phyloP scores from a whole-genome alignment of 2,113 vertebrate genomes.

The Pelodiscus sinensis region DNA sequence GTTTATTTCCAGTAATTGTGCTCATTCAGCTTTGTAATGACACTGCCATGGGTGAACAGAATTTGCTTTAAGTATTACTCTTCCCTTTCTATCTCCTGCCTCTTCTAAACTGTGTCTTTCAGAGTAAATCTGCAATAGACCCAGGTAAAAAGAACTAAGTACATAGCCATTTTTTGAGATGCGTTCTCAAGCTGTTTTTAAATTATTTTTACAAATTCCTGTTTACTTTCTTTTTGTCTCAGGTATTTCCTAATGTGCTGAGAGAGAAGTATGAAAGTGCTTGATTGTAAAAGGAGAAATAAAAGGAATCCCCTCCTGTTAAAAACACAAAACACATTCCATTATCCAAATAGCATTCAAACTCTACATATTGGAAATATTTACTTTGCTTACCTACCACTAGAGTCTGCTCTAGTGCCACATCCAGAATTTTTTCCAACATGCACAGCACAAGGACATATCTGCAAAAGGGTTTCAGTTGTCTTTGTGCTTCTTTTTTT shows the following conservation, averaged over 20 bases:
- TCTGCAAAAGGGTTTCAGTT: neutral
- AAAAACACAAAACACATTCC: constrained; percentile 10
- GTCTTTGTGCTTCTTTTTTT: neutral
- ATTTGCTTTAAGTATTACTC: constrained; percentile 85
- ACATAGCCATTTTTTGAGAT: constrained; percentile 60
- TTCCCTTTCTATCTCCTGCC: constrained; percentile 67
- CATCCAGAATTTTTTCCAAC: neutral
- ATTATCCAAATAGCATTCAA: neutral
- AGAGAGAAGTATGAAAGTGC: neutral
- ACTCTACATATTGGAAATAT: neutral
- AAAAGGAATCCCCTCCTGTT: constrained; percentile 10
- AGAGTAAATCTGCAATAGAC: constrained; percentile 74
- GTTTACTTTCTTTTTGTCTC: constrained; percentile 70
- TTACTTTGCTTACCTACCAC: constrained; percentile 71
- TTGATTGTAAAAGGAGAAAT: constrained; percentile 35
- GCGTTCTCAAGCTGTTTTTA: constrained; percentile 6
- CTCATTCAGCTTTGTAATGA: constrained; percentile 87
- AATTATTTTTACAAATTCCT: constrained; percentile 72
- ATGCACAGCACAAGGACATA: neutral
- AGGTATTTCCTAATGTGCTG: constrained; percentile 34
- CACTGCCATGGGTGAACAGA: constrained; percentile 83
- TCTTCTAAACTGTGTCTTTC: constrained; percentile 77
- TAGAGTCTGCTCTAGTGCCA: constrained; percentile 79
- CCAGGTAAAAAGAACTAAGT: constrained; percentile 70
- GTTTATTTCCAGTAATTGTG: constrained; percentile 86